Percentiles rank a stretch among this genome's conserved stretches.
Evolutionary conservation across 2,797 vertebrate genomes (phyloP).

Genomic region (Sardinella longiceps): DNA sequence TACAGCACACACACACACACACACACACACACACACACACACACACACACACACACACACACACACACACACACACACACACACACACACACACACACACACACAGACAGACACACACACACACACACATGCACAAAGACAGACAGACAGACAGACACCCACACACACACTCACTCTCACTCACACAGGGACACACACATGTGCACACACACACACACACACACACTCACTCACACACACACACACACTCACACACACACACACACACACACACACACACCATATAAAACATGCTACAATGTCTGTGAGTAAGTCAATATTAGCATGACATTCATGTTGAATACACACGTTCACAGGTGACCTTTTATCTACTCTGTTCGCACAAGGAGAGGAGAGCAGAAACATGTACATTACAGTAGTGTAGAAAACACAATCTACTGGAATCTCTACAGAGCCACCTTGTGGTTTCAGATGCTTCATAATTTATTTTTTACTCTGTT

Average conservation of each 20-base stretch:
- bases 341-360: neutral
- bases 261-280: neutral
- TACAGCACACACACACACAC: neutral
- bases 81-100: neutral
- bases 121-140: neutral
- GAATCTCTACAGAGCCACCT: neutral
- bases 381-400: neutral
- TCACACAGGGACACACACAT: neutral
- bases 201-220: neutral
- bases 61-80: too few species aligned
- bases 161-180: neutral
- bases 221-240: neutral
- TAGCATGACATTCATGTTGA: neutral
- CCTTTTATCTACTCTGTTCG: neutral
- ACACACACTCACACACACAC: neutral
- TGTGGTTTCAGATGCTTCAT: neutral
- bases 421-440: neutral
- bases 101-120: neutral
- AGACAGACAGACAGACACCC: neutral
- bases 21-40: neutral
- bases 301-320: neutral
- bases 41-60: constrained; percentile 2
- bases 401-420: too few species aligned
- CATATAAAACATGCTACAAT: neutral
- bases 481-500: neutral